Conservation (phyloP, 2,113 vertebrate genomes). For the Xenotilapia leptura region DNA sequence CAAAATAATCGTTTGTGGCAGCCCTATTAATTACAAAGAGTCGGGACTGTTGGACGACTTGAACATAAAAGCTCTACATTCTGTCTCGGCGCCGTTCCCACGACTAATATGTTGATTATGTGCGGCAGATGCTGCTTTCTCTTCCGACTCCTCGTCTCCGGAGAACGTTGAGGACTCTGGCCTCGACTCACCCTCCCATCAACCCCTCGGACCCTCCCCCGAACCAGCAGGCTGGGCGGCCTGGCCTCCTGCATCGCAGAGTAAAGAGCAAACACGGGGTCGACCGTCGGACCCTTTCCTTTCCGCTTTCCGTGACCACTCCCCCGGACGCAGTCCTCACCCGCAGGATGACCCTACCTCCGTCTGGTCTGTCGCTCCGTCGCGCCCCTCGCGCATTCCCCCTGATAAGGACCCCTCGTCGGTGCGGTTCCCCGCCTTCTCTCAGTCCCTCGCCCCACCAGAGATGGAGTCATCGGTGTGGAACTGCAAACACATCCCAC, state of each 20-base stretch:
- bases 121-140: slow-evolving; percentile 74
- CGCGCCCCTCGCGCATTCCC: slow-evolving; percentile 4
- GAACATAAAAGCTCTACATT: neutral
- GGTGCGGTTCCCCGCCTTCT: slow-evolving; percentile 60
- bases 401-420: slow-evolving; percentile 36
- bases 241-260: slow-evolving; percentile 70
- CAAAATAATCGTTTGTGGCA: too few relatives aligned
- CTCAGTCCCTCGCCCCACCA: slow-evolving; percentile 33
- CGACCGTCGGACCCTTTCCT: slow-evolving; percentile 59
- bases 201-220: slow-evolving; percentile 79
- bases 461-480: slow-evolving; percentile 64
- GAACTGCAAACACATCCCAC: slow-evolving; percentile 70
- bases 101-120: neutral
- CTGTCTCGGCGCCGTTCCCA: neutral
- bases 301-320: slow-evolving; percentile 60
- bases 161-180: slow-evolving; percentile 92
- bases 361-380: slow-evolving; percentile 25
- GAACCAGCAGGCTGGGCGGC: slow-evolving; percentile 82
- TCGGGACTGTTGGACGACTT: neutral
- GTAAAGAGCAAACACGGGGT: slow-evolving; percentile 48
- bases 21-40: accelerated
- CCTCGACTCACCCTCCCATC: slow-evolving; percentile 86
- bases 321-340: slow-evolving; percentile 37
- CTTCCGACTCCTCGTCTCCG: slow-evolving; percentile 87
- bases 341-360: slow-evolving; percentile 4